Evolutionary conservation across 2,888 invertebrate genomes (phyloP), one percentile per base, ranked within the genome.

Genomic region (Ectemnius continuus): DNA sequence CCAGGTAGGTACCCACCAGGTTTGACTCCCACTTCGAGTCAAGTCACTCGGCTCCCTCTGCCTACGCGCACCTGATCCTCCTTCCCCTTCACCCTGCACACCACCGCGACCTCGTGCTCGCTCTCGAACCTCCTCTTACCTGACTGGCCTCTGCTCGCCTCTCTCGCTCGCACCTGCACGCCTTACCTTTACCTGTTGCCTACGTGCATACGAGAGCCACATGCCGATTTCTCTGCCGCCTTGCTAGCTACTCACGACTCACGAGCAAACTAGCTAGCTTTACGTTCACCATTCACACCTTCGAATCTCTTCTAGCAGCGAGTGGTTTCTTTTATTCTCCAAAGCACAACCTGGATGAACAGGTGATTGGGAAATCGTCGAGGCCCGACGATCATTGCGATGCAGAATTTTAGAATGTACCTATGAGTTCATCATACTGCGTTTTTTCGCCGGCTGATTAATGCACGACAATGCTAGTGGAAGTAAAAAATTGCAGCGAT

Each of bases 141-240:
- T 87, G 86, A 18, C 72, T 36, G 23, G 16, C 26, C 58, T 36
- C 6, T 11, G 56, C 48, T 46, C 45, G 61, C 68, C 52, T 20
- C 58, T 58, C 64, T 52, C 47, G 4, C 14, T n/a, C 60, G 36
- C 20, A 14, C 20, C n/a, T 28, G 23, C 65, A 75, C 70, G 61
- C 28, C 73, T 83, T 87, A 87, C 88, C 87, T 88, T 83, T 87
- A 87, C 88, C 87, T 88, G 88, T 88, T 88, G 88, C 86, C 79
- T 36, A 72, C 75, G 73, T 28, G 20, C 13, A 60, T 60, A n/a
- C n/a, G n/a, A 26, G 26, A 36, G 14, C 45, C 18, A 56, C 66
- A 16, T 52, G 46, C 57, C 57, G 65, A 56, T 57, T 65, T 58
- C 45, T 63, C 18, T 58, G 64, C 83, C 79, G 80, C 81, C 79